Conservation (phyloP, 2,797 vertebrate species). For the Pteropus rufus region DNA sequence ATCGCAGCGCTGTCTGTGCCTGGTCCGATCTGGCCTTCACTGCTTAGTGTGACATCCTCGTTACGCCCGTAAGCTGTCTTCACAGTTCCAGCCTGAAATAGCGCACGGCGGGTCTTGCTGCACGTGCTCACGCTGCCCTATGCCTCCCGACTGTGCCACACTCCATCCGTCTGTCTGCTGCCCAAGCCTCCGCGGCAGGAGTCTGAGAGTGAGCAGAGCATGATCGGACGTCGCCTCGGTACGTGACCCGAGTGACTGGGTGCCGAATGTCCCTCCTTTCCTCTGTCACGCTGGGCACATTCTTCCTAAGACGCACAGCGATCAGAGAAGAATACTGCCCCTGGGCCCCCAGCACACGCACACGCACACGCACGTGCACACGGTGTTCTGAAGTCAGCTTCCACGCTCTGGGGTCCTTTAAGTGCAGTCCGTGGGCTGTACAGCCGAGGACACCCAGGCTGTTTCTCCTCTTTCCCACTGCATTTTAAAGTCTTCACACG, state of each 20-base stretch:
- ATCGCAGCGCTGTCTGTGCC: neutral
- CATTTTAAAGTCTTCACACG: neutral
- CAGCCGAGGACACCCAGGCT: neutral
- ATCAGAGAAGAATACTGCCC: neutral
- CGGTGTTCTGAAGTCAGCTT: neutral
- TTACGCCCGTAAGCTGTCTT: neutral
- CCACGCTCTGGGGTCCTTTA: neutral
- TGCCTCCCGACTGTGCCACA: neutral
- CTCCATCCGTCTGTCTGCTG: neutral
- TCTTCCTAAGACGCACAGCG: neutral
- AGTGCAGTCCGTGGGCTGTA: neutral
- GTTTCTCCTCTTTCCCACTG: neutral
- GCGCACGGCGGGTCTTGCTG: neutral
- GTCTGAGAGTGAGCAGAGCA: neutral
- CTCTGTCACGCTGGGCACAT: neutral
- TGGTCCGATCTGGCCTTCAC: neutral
- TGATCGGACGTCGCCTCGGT: too few species aligned
- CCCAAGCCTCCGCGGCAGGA: neutral
- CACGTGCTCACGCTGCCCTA: neutral
- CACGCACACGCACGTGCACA: too few species aligned
- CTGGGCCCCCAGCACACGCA: too few species aligned
- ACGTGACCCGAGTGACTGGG: neutral
- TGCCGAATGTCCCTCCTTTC: neutral
- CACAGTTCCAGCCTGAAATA: neutral
- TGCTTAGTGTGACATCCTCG: neutral